Percentiles rank a stretch among this genome's conserved stretches.
These are phyloP conservation scores for Monoplex corrugatus DNA, from an alignment of 2,888 invertebrate species.

Conservation along the genomic window DNA sequence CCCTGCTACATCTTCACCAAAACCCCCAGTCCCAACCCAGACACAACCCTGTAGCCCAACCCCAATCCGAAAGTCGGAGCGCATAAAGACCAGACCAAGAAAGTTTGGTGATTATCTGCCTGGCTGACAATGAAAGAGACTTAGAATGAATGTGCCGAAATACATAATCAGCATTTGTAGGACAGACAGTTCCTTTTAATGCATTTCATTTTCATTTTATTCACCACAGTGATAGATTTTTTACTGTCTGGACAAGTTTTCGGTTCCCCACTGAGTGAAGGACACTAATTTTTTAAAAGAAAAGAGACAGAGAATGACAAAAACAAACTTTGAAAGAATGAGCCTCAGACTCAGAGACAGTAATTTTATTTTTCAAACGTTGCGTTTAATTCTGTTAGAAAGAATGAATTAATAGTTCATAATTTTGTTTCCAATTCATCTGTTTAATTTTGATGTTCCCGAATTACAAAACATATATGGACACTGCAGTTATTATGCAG, in stretches of 20 bases:
- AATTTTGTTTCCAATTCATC: not conserved
- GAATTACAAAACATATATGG: not conserved
- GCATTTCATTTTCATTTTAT: not conserved
- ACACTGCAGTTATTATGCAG: not conserved
- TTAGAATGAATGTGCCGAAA: not conserved
- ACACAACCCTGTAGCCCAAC: not conserved
- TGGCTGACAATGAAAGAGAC: slow-evolving; percentile 4
- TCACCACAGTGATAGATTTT: not conserved
- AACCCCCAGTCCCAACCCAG: not conserved
- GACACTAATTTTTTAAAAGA: not conserved
- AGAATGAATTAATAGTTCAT: no score
- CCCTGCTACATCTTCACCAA: not conserved
- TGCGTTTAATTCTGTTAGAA: no score
- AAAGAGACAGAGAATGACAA: not conserved
- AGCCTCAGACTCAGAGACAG: not conserved
- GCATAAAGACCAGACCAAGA: not conserved
- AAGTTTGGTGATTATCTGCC: not conserved
- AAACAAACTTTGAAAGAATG: not conserved
- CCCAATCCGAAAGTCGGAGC: not conserved
- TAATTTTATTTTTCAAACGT: no score
- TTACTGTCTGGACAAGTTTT: not conserved
- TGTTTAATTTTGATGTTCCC: not conserved
- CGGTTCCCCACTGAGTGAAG: not conserved
- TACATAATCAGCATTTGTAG: not conserved
- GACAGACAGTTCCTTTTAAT: not conserved